Evolutionary conservation across 2,888 invertebrate genomes (phyloP), one percentile per base, ranked within the genome.

Genomic region (Pharmacophagus antenor): DNA sequence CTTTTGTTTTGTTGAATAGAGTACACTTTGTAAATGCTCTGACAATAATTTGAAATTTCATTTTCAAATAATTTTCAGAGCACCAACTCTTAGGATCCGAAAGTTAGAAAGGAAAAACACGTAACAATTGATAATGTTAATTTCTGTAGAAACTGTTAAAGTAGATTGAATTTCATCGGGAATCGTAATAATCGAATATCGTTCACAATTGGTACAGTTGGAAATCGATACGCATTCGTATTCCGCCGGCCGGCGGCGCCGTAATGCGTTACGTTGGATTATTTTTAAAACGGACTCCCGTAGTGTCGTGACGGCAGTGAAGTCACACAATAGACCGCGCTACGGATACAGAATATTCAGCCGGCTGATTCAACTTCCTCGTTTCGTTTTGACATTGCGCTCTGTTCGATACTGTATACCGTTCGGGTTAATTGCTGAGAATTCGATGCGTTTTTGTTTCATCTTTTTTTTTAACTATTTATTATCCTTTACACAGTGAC

Each of bases 351-450:
- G 62, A 69, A 69, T 68, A 65, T 66, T 67, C 66, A 61, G 49
- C 58, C 61, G 57, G 41, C 60, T 73, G 73, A 72, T 63, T 72
- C 71, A 73, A n/a, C 63, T 67, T 68, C 67, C 68, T 62, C 58
- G 42, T 54, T 52, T 46, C 23, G 31, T 42, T 37, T 59, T 56
- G 15, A 25, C 23, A 21, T 10, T 27, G 55, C 21, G 52, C 46
- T 18, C 18, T 7, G 18, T 1, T 2, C 15, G 3, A 15, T 15
- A 15, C 31, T 10, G 31, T 37, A 15, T n/a, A 15, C 37, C n/a
- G 15, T 37, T 15, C n/a, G n/a, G n/a, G n/a, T n/a, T n/a, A n/a
- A n/a, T n/a, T n/a, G n/a, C n/a, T n/a, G n/a, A n/a, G n/a, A n/a
- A n/a, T n/a, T n/a, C n/a, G n/a, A n/a, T n/a, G n/a, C n/a, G n/a